phyloP scores from a whole-genome alignment of 2,113 vertebrate genomes.

The Pandion haliaetus region DNA sequence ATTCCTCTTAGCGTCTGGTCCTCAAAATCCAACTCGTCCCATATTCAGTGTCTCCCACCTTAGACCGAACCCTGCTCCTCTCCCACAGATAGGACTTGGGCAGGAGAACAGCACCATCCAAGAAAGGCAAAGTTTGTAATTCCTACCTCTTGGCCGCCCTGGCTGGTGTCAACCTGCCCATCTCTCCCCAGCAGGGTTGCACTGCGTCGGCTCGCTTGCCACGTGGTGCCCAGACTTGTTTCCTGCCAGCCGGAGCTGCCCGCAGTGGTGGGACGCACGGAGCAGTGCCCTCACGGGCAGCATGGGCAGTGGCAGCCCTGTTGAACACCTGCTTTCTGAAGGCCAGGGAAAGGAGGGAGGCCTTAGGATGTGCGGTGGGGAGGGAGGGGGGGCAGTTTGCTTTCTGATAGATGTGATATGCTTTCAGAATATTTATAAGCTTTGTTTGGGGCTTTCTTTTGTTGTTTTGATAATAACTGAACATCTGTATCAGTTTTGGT shows the following conservation, averaged over 20 bases:
- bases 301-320: accelerated
- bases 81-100: not conserved
- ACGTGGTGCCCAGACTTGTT: accelerated
- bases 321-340: accelerated
- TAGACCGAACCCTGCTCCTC: not conserved
- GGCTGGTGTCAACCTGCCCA: not conserved
- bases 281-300: not conserved
- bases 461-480: not conserved
- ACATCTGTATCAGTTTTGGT: not conserved
- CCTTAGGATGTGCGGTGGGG: not conserved
- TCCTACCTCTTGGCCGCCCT: not conserved
- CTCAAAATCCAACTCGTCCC: not conserved
- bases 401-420: not conserved
- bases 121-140: not conserved
- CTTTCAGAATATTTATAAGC: not conserved
- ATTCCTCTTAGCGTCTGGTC: not conserved
- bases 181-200: accelerated
- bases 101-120: not conserved
- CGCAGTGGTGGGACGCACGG: accelerated
- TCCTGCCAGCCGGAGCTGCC: not conserved
- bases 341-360: not conserved
- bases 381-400: not conserved
- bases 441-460: not conserved
- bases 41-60: not conserved
- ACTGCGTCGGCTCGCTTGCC: not conserved